Evolutionary conservation across 2,113 vertebrate genomes (phyloP).

Genomic region (Psephotus haematonotus): DNA sequence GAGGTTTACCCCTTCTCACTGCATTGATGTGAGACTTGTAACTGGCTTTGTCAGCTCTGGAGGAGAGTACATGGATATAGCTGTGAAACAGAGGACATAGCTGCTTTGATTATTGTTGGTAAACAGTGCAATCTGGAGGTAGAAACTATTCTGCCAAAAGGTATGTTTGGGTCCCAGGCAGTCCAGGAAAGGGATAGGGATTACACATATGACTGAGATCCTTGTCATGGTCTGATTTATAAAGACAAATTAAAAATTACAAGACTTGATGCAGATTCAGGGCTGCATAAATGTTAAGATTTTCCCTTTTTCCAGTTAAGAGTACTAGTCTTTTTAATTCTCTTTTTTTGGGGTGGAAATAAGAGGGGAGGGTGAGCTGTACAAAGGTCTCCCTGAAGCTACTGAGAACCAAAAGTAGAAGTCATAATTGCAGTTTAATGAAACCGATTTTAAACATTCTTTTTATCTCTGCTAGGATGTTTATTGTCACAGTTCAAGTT

Average conservation of each 20-base stretch:
- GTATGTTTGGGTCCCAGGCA: not conserved
- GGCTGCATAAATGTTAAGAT: not conserved
- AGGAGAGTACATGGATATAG: not conserved
- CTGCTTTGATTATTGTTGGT: not conserved
- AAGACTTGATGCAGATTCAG: not conserved
- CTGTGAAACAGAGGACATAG: not conserved
- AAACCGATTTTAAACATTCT: constrained; percentile 63
- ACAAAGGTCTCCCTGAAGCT: constrained; percentile 50
- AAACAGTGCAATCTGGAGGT: not conserved
- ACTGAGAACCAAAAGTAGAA: constrained; percentile 51
- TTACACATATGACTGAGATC: not conserved
- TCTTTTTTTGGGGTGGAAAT: not conserved
- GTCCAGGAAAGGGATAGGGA: not conserved
- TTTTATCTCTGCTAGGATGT: constrained; percentile 69
- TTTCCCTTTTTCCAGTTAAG: not conserved
- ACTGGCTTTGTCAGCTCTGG: not conserved
- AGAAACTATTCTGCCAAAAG: not conserved
- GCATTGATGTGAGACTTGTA: not conserved
- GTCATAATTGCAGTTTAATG: constrained; percentile 77
- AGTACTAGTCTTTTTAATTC: not conserved
- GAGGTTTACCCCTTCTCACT: not conserved
- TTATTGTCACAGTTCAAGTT: constrained; percentile 71
- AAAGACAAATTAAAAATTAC: not conserved
- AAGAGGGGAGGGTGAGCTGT: not conserved
- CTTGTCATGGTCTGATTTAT: not conserved